Evolutionary conservation across 2,888 invertebrate species (phyloP).

Genomic region (Dolomedes plantarius): DNA sequence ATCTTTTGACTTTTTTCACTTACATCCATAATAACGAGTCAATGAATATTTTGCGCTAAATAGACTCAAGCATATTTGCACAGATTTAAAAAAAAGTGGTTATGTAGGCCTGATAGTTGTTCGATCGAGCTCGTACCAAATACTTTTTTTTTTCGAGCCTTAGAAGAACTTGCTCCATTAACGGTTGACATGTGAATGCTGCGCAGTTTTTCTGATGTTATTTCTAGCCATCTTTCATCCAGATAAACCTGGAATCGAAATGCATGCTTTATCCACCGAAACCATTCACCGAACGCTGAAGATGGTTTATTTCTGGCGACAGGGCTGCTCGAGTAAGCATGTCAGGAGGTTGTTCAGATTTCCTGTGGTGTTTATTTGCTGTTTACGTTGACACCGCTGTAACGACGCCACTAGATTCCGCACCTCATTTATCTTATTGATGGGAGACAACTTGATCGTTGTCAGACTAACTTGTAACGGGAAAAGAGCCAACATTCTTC

Average conservation of each 20-base stretch:
- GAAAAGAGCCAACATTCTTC: slow-evolving; percentile 2
- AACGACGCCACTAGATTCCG: slow-evolving; percentile 45
- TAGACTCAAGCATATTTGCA: too few relatives aligned
- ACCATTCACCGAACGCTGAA: not conserved
- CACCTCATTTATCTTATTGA: slow-evolving; percentile 63
- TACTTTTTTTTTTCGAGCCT: too few relatives aligned
- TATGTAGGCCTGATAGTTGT: too few relatives aligned
- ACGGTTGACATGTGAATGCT: not conserved
- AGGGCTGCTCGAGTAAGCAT: slow-evolving; percentile 47
- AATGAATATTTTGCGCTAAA: too few relatives aligned
- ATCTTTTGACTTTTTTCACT: too few relatives aligned
- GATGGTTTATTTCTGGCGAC: slow-evolving; percentile 54
- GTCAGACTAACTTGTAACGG: not conserved
- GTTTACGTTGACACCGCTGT: slow-evolving; percentile 62
- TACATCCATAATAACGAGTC: too few relatives aligned
- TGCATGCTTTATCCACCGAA: not conserved
- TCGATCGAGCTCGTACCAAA: too few relatives aligned
- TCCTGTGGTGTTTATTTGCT: slow-evolving; percentile 37
- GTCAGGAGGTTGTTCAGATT: slow-evolving; percentile 42
- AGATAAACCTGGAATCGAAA: not conserved
- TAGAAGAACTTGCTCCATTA: too few relatives aligned
- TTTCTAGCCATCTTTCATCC: not conserved
- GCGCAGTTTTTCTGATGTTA: not conserved
- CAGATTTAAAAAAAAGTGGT: too few relatives aligned
- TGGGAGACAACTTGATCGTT: slow-evolving; percentile 52